Percentiles rank a stretch among this genome's conserved stretches.
phyloP scores from a whole-genome alignment of 2,797 vertebrate species.

The Neopelma chrysocephalum region DNA sequence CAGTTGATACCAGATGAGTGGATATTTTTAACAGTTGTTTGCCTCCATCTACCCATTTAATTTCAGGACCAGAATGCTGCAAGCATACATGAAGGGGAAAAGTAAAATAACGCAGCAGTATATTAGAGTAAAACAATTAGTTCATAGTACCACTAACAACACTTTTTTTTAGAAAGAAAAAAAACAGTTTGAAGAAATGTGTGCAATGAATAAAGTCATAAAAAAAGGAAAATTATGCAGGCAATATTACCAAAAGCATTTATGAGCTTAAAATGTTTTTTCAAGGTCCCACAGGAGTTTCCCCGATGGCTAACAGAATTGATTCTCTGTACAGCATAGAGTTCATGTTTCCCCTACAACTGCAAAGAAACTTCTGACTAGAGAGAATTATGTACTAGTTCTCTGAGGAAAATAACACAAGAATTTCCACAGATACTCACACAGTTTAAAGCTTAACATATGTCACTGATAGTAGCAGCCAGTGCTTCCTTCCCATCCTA shows the following conservation, averaged over 20 bases:
- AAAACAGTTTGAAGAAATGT: constrained; percentile 20
- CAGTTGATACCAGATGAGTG: constrained; percentile 94
- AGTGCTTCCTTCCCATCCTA: not conserved
- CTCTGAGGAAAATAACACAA: not conserved
- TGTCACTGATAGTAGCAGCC: not conserved
- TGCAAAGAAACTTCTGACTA: not conserved
- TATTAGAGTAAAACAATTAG: not conserved
- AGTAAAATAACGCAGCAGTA: not conserved
- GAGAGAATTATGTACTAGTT: not conserved
- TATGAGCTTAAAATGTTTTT: constrained; percentile 16
- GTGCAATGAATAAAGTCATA: constrained; percentile 53
- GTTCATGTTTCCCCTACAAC: not conserved
- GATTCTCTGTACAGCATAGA: not conserved
- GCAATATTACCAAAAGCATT: constrained; percentile 27
- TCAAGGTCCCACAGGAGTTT: not conserved
- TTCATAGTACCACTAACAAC: not conserved
- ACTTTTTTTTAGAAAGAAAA: not conserved
- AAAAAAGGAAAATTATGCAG: constrained; percentile 35
- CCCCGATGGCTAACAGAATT: not conserved
- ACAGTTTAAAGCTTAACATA: not conserved
- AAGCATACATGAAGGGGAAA: not conserved
- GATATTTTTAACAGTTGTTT: constrained; percentile 90
- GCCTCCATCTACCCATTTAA: constrained; percentile 97
- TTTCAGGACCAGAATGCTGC: constrained; percentile 89
- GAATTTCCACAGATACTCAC: not conserved